Base-by-base conservation (phyloP, 2,113 vertebrate species). In the Neotoma lepida region DNA sequence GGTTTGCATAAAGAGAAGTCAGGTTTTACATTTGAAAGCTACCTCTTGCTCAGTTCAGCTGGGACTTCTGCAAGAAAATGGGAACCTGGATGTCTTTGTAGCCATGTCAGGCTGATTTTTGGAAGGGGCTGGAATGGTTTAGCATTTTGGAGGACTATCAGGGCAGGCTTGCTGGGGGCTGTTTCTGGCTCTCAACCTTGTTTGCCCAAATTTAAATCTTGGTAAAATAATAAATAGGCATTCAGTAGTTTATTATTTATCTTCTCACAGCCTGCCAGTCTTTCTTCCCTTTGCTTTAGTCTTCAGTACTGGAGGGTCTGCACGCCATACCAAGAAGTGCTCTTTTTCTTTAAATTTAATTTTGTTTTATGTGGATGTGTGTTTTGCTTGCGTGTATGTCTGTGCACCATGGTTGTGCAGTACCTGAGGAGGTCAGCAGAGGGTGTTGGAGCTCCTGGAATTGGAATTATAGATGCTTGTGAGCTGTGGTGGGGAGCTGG, bases 141-240 rank as follows among this genome's bases (percentile, higher is more conserved):
- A 24, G 39, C 54, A 26, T 91, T 96, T 96, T 6, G 74, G 91
- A 93, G 41, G 44, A 80, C 74, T 70, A 2, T 46, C 44, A 89
- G 71, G 41, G 56, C 26, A 1, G 1, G 70, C 46, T 94, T 92
- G 30, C 44, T 88, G 85, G 84, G 87, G 64, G 0, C 90, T 4
- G 80, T 96, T 90, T 89, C 89, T 94, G 41, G 39, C 92, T 85
- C 15, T 76, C 94, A 74, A 94, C 39, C 82, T 77, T 89, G 86
- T 91, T 96, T 87, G 77, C 26, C 68, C 86, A 89, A 96, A 81
- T 39, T 95, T 64, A 58, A 22, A 88, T 89, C 71, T 95, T 95
- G 74, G 80, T 76, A 86, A 93, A 96, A 89, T 89, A 93, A 76
- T 49, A 44, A 91, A 41, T 22, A 88, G 61, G 4, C 71, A 28